These are phyloP conservation scores for Sparidentex hasta DNA, from an alignment of 2,797 vertebrate genomes.

Conservation along the genomic window DNA sequence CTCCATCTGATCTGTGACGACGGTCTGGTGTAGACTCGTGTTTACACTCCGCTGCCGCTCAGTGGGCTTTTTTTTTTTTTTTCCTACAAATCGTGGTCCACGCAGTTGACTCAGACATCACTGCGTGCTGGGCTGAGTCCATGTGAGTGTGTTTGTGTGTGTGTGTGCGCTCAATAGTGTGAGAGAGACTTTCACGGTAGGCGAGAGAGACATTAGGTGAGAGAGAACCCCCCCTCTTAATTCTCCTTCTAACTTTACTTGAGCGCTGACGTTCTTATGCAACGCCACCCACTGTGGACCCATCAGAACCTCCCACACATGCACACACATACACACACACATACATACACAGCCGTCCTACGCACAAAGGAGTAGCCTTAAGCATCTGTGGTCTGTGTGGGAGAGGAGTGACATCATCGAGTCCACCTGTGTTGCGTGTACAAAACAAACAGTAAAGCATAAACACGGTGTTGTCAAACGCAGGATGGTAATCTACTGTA, in stretches of 20 bases:
- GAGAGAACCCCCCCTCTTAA: slow-evolving; percentile 38
- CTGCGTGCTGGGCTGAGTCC: slow-evolving; percentile 27
- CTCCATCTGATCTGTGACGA: slow-evolving; percentile 3
- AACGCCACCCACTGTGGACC: slow-evolving; percentile 70
- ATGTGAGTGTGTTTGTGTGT: background rate
- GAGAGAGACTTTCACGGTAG: slow-evolving; percentile 16
- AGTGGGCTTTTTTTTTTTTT: slow-evolving; percentile 25
- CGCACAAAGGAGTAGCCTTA: slow-evolving; percentile 64
- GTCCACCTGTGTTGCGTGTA: slow-evolving; percentile 63
- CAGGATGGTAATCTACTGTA: background rate
- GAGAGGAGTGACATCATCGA: slow-evolving; percentile 70
- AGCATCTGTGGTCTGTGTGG: slow-evolving; percentile 71
- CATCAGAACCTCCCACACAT: slow-evolving; percentile 63
- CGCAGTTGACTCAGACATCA: slow-evolving; percentile 57
- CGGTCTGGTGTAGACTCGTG: slow-evolving; percentile 23
- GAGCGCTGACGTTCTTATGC: slow-evolving; percentile 68
- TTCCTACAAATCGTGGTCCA: slow-evolving; percentile 36
- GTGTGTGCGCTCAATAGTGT: slow-evolving; percentile 1
- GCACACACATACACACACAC: slow-evolving; percentile 11
- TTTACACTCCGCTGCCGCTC: slow-evolving; percentile 43
- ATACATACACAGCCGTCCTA: slow-evolving; percentile 48
- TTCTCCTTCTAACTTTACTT: slow-evolving; percentile 56
- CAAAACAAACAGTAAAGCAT: slow-evolving; percentile 48
- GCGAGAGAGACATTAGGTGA: slow-evolving; percentile 11
- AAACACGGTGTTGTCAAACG: slow-evolving; percentile 23